A percentile compares a stretch with the other conserved stretches of the same genome.
Conservation (phyloP, 2,797 vertebrate genomes). For the Capromys pilorides region DNA sequence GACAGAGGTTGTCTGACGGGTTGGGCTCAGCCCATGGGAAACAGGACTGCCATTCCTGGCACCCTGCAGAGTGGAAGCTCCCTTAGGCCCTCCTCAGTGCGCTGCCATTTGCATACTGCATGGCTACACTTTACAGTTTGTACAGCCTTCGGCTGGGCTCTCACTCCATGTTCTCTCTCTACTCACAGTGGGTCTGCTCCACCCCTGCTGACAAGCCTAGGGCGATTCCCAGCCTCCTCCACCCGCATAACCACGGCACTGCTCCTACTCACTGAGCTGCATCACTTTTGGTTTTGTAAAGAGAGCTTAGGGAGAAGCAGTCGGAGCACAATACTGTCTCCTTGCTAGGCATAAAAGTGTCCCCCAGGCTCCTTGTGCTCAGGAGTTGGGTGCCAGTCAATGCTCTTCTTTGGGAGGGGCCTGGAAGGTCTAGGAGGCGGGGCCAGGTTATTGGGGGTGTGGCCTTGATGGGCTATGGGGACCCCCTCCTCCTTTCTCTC, state of each 20-base stretch:
- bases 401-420: background rate
- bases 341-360: background rate
- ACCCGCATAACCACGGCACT: background rate
- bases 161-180: background rate
- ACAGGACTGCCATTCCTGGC: background rate
- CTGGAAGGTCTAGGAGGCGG: background rate
- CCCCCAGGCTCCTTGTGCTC: background rate
- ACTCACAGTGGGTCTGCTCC: background rate
- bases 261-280: background rate
- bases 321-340: background rate
- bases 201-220: background rate
- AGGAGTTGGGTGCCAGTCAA: background rate
- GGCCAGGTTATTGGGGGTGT: background rate
- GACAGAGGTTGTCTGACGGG: background rate
- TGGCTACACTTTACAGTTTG: background rate
- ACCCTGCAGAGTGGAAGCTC: too few species aligned
- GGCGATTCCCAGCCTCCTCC: background rate
- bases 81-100: background rate
- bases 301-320: background rate
- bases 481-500: too few species aligned
- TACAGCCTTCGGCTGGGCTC: background rate
- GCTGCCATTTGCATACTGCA: rapidly evolving
- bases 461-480: background rate
- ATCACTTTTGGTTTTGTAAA: background rate
- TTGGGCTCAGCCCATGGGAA: background rate